A percentile compares a stretch with the other conserved stretches of the same genome.
These are phyloP conservation scores for Eueremaeus valkanovi DNA, from an alignment of 2,888 invertebrate genomes.

Conservation along the genomic window DNA sequence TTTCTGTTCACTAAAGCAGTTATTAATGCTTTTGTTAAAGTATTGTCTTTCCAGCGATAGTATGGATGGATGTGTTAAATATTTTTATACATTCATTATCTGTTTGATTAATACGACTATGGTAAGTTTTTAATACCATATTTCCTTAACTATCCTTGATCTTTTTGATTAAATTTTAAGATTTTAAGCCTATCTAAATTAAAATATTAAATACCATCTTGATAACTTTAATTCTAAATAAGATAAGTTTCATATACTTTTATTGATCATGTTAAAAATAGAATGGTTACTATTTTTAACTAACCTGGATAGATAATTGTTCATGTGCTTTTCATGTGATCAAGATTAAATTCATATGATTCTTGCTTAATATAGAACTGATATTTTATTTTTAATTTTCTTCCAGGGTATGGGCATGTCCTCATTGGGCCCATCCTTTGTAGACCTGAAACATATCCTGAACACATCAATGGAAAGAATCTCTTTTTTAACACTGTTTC, in stretches of 20 bases:
- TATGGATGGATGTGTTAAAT: background rate
- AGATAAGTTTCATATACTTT: too few species aligned
- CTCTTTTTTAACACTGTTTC: background rate
- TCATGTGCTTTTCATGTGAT: too few species aligned
- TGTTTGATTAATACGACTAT: background rate
- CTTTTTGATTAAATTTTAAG: too few species aligned
- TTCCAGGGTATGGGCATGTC: background rate
- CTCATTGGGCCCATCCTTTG: background rate
- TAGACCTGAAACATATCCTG: background rate
- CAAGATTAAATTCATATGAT: too few species aligned
- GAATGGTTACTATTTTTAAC: too few species aligned
- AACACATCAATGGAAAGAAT: conserved; percentile 18
- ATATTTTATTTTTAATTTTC: background rate
- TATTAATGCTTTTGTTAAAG: background rate
- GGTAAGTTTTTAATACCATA: background rate
- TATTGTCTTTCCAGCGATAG: background rate
- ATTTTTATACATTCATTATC: background rate
- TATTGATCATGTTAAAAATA: too few species aligned
- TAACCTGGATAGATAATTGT: too few species aligned
- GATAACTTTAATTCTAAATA: too few species aligned
- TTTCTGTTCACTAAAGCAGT: background rate
- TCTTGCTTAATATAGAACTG: too few species aligned
- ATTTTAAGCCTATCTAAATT: too few species aligned
- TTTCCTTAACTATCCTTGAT: too few species aligned
- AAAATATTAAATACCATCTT: too few species aligned